A percentile compares a stretch with the other conserved stretches of the same genome.
Conservation (phyloP, 1,140 invertebrate species). For the Neocloeon triangulifer region DNA sequence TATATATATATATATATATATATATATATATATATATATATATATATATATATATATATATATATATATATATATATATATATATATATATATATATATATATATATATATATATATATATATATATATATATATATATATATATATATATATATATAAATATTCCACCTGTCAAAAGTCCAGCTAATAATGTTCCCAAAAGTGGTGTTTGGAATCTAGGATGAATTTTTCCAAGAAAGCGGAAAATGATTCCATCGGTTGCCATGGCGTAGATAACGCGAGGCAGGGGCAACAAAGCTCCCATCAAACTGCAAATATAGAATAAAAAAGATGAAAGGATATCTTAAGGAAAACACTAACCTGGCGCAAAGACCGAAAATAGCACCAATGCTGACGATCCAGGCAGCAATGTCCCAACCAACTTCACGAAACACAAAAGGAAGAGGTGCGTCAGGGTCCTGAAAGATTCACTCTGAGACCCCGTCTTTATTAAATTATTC, state of each 20-base stretch:
- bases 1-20: too few relatives aligned
- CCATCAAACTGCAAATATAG: constrained; percentile 52
- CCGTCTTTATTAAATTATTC: too few relatives aligned
- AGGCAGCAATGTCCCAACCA: constrained; percentile 44
- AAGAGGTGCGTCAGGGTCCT: constrained; percentile 42
- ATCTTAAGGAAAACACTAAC: too few relatives aligned
- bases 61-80: too few relatives aligned
- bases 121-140: too few relatives aligned
- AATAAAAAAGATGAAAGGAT: too few relatives aligned
- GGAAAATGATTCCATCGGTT: constrained; percentile 57
- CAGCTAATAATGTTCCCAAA: constrained; percentile 52
- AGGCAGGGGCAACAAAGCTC: constrained; percentile 68
- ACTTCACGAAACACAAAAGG: constrained; percentile 43
- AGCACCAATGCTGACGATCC: constrained; percentile 54
- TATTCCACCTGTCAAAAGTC: constrained; percentile 48
- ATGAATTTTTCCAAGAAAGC: constrained; percentile 42
- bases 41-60: too few relatives aligned
- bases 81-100: too few relatives aligned
- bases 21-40: too few relatives aligned
- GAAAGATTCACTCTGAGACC: too few relatives aligned
- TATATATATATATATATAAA: too few relatives aligned
- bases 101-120: too few relatives aligned
- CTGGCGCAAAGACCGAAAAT: constrained; percentile 45
- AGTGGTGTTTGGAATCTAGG: constrained; percentile 52
- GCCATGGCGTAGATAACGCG: constrained; percentile 77